These are phyloP conservation scores for Caenorhabditis remanei DNA, from an alignment of 1,140 invertebrate genomes.

Conservation along the genomic window DNA sequence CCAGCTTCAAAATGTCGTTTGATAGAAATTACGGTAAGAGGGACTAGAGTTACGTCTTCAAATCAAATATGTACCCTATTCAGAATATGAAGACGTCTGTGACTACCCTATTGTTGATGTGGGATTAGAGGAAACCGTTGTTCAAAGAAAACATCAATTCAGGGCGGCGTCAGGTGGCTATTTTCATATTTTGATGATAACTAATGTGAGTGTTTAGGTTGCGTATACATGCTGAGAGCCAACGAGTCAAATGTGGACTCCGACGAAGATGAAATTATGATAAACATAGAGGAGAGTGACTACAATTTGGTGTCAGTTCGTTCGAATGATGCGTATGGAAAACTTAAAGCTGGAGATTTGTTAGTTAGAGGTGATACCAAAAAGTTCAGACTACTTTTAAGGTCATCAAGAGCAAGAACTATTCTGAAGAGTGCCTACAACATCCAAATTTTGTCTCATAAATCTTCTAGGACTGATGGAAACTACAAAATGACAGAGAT, in stretches of 20 bases:
- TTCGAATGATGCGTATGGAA: neutral
- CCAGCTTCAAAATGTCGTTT: constrained; percentile 1
- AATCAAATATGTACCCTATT: neutral
- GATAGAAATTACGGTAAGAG: neutral
- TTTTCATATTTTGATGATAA: too few relatives aligned
- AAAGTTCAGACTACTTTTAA: neutral
- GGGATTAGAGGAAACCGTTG: neutral
- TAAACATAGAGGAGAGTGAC: neutral
- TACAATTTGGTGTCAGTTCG: neutral
- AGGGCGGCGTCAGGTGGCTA: neutral
- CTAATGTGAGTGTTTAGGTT: too few relatives aligned
- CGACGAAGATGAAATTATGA: neutral
- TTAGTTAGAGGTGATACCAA: neutral
- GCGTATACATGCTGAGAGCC: neutral
- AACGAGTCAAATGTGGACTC: neutral
- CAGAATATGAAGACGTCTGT: neutral
- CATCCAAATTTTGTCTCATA: constrained; percentile 1
- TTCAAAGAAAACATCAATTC: neutral
- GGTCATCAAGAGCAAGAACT: neutral
- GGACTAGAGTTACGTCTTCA: neutral
- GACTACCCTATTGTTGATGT: neutral
- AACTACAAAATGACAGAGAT: neutral
- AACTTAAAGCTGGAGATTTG: neutral
- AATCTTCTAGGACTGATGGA: neutral
- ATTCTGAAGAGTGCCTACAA: neutral